Evolutionary conservation across 2,888 invertebrate genomes (phyloP), one percentile per base, ranked within the genome.

Genomic region (Cataglyphis cursor): DNA sequence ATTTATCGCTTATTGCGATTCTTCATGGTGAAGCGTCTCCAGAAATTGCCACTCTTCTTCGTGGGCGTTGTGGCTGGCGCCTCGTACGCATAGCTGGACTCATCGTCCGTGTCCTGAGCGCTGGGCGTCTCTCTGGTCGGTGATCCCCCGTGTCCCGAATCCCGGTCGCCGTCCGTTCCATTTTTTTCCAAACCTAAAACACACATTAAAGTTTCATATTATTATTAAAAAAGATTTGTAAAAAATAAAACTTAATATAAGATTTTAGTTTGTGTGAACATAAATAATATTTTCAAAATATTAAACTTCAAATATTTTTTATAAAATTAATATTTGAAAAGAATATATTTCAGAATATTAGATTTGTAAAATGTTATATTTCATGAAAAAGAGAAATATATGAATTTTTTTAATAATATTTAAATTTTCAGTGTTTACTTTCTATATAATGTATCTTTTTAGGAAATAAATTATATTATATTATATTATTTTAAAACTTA

Each of bases 1-100:
- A 59, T 95, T 96, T 96, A 96, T 96, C 96, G 96, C 95, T 96
- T 96, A 91, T 96, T 96, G 93, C 96, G 96, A 91, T 96, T 96
- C 93, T 97, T 97, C 96, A 97, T 96, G 88, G 97, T 96, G 91
- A 97, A 96, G 93, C 97, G 96, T 94, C 96, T 96, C 97, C 96
- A 97, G 95, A 97, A 97, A 84, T 93, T 94, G 81, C 92, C 92
- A 73, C 92, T 87, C 86, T 94, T 94, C 85, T 94, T 94, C 41
- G 93, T 87, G 24, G 91, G 93, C 74, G 93, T 93, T 86, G 93
- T 87, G 59, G 92, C 88, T 54, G 89, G 93, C 10, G 91, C 89
- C 80, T 94, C 93, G 84, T 93, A 94, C n/a, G 93, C 88, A 84
- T 94, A 94, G 94, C 96, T 96, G 81, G 96, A 96, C 94, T 96